Conservation (phyloP, 2,797 vertebrate species). For the Pseudotriccus pelzelni region DNA sequence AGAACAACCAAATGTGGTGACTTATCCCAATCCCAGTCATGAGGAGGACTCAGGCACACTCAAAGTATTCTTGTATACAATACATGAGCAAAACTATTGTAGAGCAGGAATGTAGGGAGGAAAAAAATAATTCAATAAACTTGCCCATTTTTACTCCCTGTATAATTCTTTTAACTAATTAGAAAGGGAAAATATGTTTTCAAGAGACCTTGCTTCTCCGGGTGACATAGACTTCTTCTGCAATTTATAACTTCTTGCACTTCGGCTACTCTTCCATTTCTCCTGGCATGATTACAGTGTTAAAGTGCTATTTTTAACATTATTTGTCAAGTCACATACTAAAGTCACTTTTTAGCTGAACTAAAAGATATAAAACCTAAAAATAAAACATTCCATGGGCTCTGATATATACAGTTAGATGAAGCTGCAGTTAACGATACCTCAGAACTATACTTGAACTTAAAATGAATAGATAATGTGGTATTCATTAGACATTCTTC, state of each 20-base stretch:
- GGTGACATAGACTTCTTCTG: constrained; percentile 5
- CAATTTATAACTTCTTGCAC: constrained; percentile 53
- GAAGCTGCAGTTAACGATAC: constrained; percentile 60
- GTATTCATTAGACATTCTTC: constrained; percentile 55
- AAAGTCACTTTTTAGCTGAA: constrained; percentile 55
- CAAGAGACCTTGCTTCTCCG: constrained; percentile 10
- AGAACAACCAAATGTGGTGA: fast-evolving
- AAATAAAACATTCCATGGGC: constrained; percentile 39
- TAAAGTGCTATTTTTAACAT: constrained; percentile 49
- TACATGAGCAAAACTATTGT: neutral
- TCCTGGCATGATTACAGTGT: constrained; percentile 38
- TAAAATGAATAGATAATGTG: constrained; percentile 54
- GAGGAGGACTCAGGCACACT: neutral
- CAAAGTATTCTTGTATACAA: neutral
- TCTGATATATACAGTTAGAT: constrained; percentile 51
- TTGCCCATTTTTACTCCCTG: constrained; percentile 31
- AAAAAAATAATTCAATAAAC: neutral
- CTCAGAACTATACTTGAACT: constrained; percentile 63
- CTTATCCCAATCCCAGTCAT: neutral
- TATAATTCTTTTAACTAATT: constrained; percentile 64
- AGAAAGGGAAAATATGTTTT: constrained; percentile 42
- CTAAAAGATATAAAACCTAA: constrained; percentile 59
- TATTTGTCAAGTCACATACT: constrained; percentile 59
- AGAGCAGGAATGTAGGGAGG: neutral
- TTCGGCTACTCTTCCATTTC: constrained; percentile 43